Conservation (phyloP, 2,797 vertebrate species). For the Mus caroli region DNA sequence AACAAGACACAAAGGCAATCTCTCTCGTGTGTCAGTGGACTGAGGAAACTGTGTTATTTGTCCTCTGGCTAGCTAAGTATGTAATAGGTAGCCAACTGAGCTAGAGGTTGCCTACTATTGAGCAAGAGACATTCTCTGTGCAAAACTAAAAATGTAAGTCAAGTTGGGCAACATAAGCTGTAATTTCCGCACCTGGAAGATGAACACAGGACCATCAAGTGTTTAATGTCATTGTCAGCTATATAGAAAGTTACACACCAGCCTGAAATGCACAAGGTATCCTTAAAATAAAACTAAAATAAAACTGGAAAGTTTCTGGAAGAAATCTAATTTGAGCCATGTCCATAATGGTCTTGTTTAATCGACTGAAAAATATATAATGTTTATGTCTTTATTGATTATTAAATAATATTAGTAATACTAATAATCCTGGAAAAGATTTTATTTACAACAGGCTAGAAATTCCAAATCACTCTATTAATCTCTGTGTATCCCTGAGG, state of each 20-base stretch:
- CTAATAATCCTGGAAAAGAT: slow-evolving; percentile 5
- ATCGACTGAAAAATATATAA: slow-evolving; percentile 27
- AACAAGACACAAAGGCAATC: neutral
- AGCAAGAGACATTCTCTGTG: slow-evolving; percentile 3
- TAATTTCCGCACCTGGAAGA: neutral
- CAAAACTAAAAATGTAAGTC: slow-evolving; percentile 27
- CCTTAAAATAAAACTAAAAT: neutral
- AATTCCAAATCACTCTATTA: slow-evolving; percentile 40
- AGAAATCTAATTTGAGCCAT: neutral
- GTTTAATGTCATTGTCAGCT: neutral
- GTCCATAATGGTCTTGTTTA: neutral
- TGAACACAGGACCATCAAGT: neutral
- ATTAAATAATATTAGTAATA: slow-evolving; percentile 18
- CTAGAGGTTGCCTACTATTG: neutral
- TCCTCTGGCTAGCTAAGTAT: neutral
- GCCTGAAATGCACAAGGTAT: neutral
- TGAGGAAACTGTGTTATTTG: slow-evolving; percentile 2
- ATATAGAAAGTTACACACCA: neutral
- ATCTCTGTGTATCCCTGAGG: slow-evolving; percentile 20
- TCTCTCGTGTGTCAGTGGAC: neutral
- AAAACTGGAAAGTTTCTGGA: neutral
- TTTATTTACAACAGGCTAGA: slow-evolving; percentile 11
- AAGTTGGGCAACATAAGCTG: neutral
- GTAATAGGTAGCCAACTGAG: neutral
- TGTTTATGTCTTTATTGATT: slow-evolving; percentile 21